Conservation (phyloP, 2,113 vertebrate genomes). For the Noctilio leporinus region DNA sequence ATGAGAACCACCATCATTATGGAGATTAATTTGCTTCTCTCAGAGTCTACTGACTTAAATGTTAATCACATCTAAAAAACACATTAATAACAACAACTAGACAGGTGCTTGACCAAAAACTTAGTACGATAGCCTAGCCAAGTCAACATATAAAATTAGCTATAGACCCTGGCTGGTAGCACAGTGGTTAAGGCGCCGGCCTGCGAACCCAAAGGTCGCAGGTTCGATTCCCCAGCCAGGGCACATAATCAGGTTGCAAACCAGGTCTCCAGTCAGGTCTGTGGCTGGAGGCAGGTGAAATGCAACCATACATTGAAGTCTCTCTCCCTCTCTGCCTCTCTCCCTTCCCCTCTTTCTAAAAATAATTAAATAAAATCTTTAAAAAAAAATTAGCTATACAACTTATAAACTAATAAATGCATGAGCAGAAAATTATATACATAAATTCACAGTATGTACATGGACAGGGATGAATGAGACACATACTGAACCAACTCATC, state of each 20-base stretch:
- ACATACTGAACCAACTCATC: conserved; percentile 12
- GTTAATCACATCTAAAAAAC: neutral
- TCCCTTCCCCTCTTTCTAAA: too few relatives aligned
- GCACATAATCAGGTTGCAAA: too few relatives aligned
- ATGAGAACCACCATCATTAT: neutral
- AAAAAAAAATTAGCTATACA: neutral
- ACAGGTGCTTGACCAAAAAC: neutral
- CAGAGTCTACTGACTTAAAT: neutral
- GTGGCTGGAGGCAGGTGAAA: too few relatives aligned
- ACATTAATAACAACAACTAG: neutral
- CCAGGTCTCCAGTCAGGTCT: too few relatives aligned
- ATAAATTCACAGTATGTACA: conserved; percentile 25
- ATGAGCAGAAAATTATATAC: conserved; percentile 46
- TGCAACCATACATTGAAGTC: too few relatives aligned
- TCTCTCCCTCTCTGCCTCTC: too few relatives aligned
- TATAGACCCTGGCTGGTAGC: too few relatives aligned
- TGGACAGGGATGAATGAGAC: conserved; percentile 63
- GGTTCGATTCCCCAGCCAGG: too few relatives aligned
- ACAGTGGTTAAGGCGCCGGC: too few relatives aligned
- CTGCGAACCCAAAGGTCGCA: too few relatives aligned
- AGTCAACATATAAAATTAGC: neutral
- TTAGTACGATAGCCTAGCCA: neutral
- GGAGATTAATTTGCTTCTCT: neutral
- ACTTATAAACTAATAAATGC: conserved; percentile 43
- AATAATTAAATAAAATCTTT: too few relatives aligned